Evolutionary conservation across 2,888 invertebrate genomes (phyloP).

Genomic region (Limnephilus lunatus): DNA sequence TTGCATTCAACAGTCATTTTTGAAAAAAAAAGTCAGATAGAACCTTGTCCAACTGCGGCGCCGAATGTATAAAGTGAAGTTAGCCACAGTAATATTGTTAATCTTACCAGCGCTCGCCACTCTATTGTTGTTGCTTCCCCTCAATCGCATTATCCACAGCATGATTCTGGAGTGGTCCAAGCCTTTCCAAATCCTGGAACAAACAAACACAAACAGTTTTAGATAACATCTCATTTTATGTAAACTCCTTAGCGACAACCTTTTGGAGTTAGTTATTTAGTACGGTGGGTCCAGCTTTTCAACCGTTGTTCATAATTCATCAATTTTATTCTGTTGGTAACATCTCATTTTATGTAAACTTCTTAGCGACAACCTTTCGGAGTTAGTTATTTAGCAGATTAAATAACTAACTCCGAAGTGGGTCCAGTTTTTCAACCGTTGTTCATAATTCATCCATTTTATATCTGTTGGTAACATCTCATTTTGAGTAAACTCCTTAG

Average conservation of each 20-base stretch:
- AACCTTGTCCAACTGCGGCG: too few species aligned
- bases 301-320: neutral
- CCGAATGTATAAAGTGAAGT: neutral
- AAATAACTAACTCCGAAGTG: too few species aligned
- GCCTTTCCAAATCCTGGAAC: conserved; percentile 45
- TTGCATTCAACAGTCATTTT: too few species aligned
- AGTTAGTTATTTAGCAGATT: too few species aligned
- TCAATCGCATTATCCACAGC: conserved; percentile 65
- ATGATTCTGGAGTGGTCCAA: conserved; percentile 55
- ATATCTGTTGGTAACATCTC: neutral
- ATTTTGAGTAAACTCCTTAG: neutral
- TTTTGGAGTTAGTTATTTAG: neutral
- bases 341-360: too few species aligned
- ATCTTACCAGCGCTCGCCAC: conserved; percentile 60
- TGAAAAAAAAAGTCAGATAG: too few species aligned
- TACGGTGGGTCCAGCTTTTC: neutral
- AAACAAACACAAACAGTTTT: neutral
- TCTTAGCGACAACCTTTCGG: too few species aligned
- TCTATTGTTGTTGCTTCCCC: conserved; percentile 64
- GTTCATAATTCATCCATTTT: too few species aligned
- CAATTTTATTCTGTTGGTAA: too few species aligned
- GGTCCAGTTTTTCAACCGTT: too few species aligned
- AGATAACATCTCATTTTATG: neutral
- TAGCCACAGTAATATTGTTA: neutral
- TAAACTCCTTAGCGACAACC: neutral